Evolutionary conservation across 2,113 vertebrate species (phyloP).

Genomic region (Sceloporus tristichus): DNA sequence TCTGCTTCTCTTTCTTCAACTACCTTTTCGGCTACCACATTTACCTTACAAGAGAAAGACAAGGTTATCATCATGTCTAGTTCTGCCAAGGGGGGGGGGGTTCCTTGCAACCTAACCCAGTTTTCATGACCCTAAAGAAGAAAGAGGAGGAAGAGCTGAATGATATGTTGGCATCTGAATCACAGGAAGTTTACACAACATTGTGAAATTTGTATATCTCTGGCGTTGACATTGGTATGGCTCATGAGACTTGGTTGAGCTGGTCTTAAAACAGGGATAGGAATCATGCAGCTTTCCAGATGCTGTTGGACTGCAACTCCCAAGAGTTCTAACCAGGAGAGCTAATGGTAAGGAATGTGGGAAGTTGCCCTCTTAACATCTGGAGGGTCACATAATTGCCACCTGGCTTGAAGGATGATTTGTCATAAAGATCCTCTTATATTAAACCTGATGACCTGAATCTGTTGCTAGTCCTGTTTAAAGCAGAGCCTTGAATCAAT

Average conservation of each 20-base stretch:
- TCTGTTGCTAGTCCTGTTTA: too few relatives aligned
- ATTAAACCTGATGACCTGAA: too few relatives aligned
- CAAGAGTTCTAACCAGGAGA: too few relatives aligned
- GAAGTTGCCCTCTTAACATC: too few relatives aligned
- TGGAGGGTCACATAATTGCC: too few relatives aligned
- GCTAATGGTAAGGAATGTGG: too few relatives aligned
- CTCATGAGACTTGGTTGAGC: neutral
- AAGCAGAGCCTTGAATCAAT: too few relatives aligned
- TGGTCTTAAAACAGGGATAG: neutral
- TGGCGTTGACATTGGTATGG: neutral
- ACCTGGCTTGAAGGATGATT: neutral
- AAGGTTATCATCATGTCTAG: neutral
- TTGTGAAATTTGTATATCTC: neutral
- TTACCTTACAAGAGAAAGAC: neutral
- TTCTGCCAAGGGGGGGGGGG: neutral
- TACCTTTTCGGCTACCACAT: neutral
- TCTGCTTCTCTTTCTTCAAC: neutral
- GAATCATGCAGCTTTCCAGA: too few relatives aligned
- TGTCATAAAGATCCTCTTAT: neutral
- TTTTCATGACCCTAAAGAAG: neutral
- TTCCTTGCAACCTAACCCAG: neutral
- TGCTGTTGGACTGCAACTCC: too few relatives aligned
- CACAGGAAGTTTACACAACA: neutral
- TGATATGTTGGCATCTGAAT: neutral
- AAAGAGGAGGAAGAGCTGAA: too few relatives aligned